Evolutionary conservation across 23 tunicate species (phyloP).

Genomic region (Ciona savignyi): DNA sequence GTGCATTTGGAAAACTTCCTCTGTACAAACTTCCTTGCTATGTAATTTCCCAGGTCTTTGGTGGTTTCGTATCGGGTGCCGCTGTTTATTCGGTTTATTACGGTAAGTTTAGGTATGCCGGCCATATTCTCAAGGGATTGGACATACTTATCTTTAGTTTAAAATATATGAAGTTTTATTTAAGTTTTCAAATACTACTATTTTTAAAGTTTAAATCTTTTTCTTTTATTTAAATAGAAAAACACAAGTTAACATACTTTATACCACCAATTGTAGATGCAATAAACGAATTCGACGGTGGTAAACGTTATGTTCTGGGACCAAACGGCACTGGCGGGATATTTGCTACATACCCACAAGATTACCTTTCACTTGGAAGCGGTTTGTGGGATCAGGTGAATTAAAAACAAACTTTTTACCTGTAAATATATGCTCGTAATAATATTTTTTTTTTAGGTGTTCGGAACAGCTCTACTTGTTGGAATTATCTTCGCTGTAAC

Average conservation of each 20-base stretch:
- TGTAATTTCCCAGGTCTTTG: constrained; percentile 49
- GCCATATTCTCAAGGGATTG: no score
- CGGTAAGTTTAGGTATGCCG: constrained; percentile 41
- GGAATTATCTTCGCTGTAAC: constrained; percentile 61
- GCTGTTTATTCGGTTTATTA: constrained; percentile 69
- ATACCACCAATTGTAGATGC: constrained; percentile 83
- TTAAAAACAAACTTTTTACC: not conserved
- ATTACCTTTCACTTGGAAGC: constrained; percentile 30
- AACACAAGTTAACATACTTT: no score
- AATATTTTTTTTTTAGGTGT: constrained; percentile 31
- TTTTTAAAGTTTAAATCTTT: no score
- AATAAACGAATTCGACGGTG: constrained; percentile 38
- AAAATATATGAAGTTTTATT: no score
- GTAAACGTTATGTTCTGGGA: constrained; percentile 40
- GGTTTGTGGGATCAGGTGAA: constrained; percentile 89
- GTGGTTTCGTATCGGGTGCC: constrained; percentile 79
- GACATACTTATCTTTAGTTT: no score
- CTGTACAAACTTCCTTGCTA: constrained; percentile 53
- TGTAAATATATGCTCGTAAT: no score
- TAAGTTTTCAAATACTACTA: no score
- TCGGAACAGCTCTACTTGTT: constrained; percentile 59
- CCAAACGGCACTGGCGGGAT: constrained; percentile 82
- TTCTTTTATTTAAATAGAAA: no score
- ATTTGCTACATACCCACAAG: constrained; percentile 87
- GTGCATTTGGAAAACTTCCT: constrained; percentile 40